Percentiles rank a stretch among this genome's conserved stretches.
Conservation (phyloP, 1,140 invertebrate genomes). For the Tetraneura akinire region DNA sequence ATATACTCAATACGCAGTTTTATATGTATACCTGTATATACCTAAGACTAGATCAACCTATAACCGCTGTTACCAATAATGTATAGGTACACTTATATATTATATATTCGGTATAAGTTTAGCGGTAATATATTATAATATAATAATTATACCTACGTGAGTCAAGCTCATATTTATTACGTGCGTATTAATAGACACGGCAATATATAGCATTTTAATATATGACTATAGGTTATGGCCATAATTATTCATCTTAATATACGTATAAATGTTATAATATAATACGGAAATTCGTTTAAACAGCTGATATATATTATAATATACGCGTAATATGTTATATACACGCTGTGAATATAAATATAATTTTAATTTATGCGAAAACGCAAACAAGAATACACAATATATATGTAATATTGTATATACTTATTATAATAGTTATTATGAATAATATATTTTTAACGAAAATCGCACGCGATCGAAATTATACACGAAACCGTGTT, state of each 20-base stretch:
- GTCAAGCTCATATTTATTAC: not conserved
- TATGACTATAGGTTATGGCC: not conserved
- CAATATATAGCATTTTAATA: not conserved
- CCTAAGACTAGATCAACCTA: no score
- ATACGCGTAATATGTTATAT: not conserved
- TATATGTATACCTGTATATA: no score
- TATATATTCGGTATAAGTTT: no score
- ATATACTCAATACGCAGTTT: no score
- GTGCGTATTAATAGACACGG: no score
- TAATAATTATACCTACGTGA: not conserved
- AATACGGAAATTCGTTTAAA: not conserved
- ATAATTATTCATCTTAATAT: not conserved
- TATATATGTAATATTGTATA: no score
- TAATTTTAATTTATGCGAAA: not conserved
- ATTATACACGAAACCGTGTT: not conserved
- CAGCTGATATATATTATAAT: no score
- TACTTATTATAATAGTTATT: not conserved
- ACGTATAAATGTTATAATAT: not conserved
- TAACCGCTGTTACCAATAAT: no score
- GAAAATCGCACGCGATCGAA: conserved; percentile 2
- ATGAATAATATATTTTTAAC: not conserved
- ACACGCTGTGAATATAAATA: not conserved
- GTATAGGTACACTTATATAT: no score
- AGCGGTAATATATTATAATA: no score
- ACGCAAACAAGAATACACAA: not conserved